Evolutionary conservation across 2,888 invertebrate species (phyloP), one percentile per base, ranked within the genome.

Genomic region (Shargacucullia verbasci): DNA sequence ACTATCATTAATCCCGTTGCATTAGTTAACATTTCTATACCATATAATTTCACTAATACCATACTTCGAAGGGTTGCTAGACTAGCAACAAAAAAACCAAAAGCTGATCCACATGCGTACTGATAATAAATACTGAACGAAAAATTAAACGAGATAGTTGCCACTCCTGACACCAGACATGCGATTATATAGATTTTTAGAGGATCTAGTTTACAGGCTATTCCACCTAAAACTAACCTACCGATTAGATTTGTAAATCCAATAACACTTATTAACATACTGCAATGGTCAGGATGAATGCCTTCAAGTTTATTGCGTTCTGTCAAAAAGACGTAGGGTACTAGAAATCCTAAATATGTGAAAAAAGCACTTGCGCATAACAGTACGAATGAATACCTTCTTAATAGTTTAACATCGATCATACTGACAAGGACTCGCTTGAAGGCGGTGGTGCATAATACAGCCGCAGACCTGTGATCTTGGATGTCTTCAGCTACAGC

Each of bases 1-100:
- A 89, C 52, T 62, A 90, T 75, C 62, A 89, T 66, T 69, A 91
- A 80, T 2, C 91, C 91, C n/a, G 89, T 89, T 14, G 86, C 87
- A 76, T 90, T 91, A 25, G 91, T 91, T 68, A 91, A 82, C 64
- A 86, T 88, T 35, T 90, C 88, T 66, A 91, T 81, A 8, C 91
- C 90, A 63, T 88, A 91, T 25, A 89, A 74, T 39, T 83, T 73
- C 10, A 91, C 90, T 52, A 91, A 61, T 9, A 86, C 76, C 67
- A 88, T 70, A 75, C 88, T 87, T 70, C 89, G 81, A 43, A 91
- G 68, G 49, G 83, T 81, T 40, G 85, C 80, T 55, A 85, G 61
- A 60, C 82, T 74, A 41, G 88, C 73, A 47, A 84, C 72, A 76
- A 78, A 87, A 70, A 89, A 87, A 0, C 91, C 91, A 71, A 83